Conservation (phyloP, 2,797 vertebrate species). For the Acanthis flammea region DNA sequence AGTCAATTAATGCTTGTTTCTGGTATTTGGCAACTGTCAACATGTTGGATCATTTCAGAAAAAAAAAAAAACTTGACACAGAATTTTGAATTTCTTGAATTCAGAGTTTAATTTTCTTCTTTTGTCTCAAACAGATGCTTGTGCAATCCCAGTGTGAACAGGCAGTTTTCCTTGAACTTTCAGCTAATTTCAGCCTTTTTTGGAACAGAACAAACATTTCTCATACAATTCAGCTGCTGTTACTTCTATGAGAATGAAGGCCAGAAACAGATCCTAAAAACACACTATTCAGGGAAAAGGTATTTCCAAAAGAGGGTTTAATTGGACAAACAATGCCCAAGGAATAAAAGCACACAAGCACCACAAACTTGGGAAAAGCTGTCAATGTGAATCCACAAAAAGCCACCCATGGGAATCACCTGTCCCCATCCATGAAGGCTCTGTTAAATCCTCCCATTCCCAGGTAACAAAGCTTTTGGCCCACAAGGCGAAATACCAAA, state of each 20-base stretch:
- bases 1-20: background rate
- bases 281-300: background rate
- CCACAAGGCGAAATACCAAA: background rate
- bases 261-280: background rate
- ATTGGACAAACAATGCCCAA: background rate
- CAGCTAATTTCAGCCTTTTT: background rate
- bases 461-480: background rate
- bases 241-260: background rate
- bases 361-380: background rate
- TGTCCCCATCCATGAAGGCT: rapidly evolving
- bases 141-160: rapidly evolving
- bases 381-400: background rate
- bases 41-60: rapidly evolving
- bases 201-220: background rate
- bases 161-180: background rate
- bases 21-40: background rate
- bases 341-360: background rate
- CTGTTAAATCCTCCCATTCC: background rate
- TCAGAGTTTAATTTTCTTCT: background rate
- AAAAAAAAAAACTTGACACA: background rate
- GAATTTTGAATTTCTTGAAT: no score
- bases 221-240: background rate
- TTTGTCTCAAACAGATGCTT: background rate
- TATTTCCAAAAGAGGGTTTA: background rate
- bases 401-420: background rate